Evolutionary conservation across 1,140 invertebrate species (phyloP).

Genomic region (Armadillidium nasatum): DNA sequence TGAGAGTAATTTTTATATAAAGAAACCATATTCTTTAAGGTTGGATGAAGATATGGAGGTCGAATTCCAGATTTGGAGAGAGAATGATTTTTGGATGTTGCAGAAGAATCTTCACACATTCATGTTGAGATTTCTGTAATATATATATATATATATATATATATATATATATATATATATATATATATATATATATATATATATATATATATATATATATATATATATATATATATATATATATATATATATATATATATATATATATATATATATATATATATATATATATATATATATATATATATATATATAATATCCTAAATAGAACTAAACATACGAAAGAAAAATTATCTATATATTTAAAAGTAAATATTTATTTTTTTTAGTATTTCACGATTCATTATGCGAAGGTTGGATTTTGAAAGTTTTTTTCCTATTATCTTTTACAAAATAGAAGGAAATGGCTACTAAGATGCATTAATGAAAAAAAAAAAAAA

Average conservation of each 20-base stretch:
- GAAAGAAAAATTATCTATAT: too few relatives aligned
- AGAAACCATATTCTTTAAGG: conserved; percentile 37
- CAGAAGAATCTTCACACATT: conserved; percentile 37
- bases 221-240: neutral
- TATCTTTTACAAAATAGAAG: too few relatives aligned
- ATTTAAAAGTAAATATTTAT: too few relatives aligned
- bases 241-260: neutral
- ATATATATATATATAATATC: too few relatives aligned
- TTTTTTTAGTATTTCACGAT: too few relatives aligned
- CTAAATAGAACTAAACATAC: too few relatives aligned
- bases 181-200: neutral
- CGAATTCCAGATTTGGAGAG: conserved; percentile 34
- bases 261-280: conserved; percentile 2
- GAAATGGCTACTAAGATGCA: too few relatives aligned
- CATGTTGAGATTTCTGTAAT: conserved; percentile 38
- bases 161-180: neutral
- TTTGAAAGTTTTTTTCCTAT: too few relatives aligned
- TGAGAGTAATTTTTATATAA: conserved; percentile 35
- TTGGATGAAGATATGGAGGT: conserved; percentile 40
- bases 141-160: too few relatives aligned
- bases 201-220: neutral
- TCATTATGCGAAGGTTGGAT: too few relatives aligned
- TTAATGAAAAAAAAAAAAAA: too few relatives aligned
- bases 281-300: neutral
- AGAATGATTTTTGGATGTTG: conserved; percentile 35